These are phyloP conservation scores for Drosophila algonquin DNA, from an alignment of 2,888 invertebrate genomes.

Conservation along the genomic window DNA sequence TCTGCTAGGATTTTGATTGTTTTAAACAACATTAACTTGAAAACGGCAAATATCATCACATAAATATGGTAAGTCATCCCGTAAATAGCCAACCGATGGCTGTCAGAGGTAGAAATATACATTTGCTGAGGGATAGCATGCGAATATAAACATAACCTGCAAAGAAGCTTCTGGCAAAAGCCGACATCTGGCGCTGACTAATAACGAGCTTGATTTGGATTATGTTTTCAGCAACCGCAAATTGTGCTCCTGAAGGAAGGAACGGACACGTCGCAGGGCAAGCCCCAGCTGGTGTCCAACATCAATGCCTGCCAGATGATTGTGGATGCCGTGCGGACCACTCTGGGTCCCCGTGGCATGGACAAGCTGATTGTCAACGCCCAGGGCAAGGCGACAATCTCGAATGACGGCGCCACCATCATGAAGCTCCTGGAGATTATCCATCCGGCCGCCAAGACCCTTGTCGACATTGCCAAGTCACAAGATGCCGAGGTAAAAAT, in stretches of 20 bases:
- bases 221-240: slow-evolving; percentile 93
- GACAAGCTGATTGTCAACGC: slow-evolving; percentile 98
- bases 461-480: slow-evolving; percentile 99
- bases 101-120: not conserved
- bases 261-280: slow-evolving; percentile 97
- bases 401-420: slow-evolving; percentile 99
- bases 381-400: slow-evolving; percentile 96
- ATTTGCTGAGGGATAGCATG: slow-evolving; percentile 49
- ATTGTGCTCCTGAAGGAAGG: slow-evolving; percentile 98
- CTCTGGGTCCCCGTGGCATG: slow-evolving; percentile 99
- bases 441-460: slow-evolving; percentile 98
- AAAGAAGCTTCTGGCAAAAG: slow-evolving; percentile 73
- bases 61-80: slow-evolving; percentile 76
- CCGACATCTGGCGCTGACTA: slow-evolving; percentile 51
- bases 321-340: slow-evolving; percentile 97
- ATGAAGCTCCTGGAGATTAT: slow-evolving; percentile 98
- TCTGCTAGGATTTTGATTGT: slow-evolving; percentile 69
- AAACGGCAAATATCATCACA: slow-evolving; percentile 57
- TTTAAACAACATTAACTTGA: slow-evolving; percentile 50
- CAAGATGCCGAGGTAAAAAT: slow-evolving; percentile 96
- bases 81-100: slow-evolving; percentile 53
- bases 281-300: slow-evolving; percentile 97
- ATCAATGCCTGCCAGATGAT: slow-evolving; percentile 98
- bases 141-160: slow-evolving; percentile 69
- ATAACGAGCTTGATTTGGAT: slow-evolving; percentile 12